phyloP scores from a whole-genome alignment of 1,140 invertebrate species.

The Galendromus occidentalis region DNA sequence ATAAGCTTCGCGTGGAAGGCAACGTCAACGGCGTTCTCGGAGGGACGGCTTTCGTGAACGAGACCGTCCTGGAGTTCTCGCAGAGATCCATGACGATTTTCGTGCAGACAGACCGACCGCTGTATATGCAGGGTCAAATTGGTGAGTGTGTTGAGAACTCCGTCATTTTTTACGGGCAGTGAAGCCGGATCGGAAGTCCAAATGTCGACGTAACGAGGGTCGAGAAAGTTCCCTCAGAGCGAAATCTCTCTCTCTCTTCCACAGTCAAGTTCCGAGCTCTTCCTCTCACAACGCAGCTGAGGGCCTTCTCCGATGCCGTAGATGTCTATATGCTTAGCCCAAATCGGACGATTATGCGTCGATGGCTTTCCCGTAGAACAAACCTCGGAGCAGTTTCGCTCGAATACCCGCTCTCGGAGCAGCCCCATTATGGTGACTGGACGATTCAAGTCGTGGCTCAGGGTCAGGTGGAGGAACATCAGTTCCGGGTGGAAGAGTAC shows the following conservation, averaged over 20 bases:
- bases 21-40: conserved; percentile 59
- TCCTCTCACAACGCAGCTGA: conserved; percentile 67
- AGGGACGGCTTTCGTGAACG: conserved; percentile 61
- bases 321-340: conserved; percentile 78
- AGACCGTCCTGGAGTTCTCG: conserved; percentile 54
- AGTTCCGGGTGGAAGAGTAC: conserved; percentile 76
- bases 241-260: conserved; percentile 18
- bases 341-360: conserved; percentile 55
- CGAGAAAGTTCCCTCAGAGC: no score
- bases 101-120: conserved; percentile 80
- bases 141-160: conserved; percentile 31
- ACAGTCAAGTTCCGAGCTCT: conserved; percentile 64
- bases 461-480: conserved; percentile 60
- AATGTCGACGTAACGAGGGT: no score
- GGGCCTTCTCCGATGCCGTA: conserved; percentile 62
- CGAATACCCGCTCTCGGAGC: conserved; percentile 68
- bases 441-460: conserved; percentile 66
- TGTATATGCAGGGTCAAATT: conserved; percentile 79
- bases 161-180: no score
- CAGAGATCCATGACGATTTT: conserved; percentile 84
- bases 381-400: conserved; percentile 58
- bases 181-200: no score
- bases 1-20: conserved; percentile 68
- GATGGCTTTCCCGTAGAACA: conserved; percentile 66
- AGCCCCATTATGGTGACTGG: conserved; percentile 79